phyloP scores from a whole-genome alignment of 2,888 invertebrate genomes.

The Anthrax anthrax region DNA sequence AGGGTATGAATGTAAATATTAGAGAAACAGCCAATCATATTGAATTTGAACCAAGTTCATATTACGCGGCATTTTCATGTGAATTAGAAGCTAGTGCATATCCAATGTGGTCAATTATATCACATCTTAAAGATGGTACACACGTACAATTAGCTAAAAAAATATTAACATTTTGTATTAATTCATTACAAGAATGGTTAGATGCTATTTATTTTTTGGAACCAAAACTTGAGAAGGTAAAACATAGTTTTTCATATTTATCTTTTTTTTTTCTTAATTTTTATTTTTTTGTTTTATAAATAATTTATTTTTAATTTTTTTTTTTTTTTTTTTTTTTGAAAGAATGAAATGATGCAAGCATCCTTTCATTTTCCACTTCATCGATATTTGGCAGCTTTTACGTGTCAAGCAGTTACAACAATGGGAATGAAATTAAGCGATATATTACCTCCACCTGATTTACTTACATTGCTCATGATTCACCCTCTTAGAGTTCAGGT shows the following conservation, averaged over 20 bases:
- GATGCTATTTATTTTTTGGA: constrained; percentile 63
- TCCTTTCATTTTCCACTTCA: constrained; percentile 96
- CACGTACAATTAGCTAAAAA: constrained; percentile 62
- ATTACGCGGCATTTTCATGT: constrained; percentile 95
- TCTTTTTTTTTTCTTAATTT: too few relatives aligned
- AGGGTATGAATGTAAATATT: constrained; percentile 96
- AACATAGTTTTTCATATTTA: neutral
- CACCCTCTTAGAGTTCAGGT: constrained; percentile 90
- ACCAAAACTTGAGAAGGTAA: constrained; percentile 46
- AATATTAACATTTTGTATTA: constrained; percentile 61
- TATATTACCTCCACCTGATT: constrained; percentile 63
- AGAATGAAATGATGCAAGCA: constrained; percentile 71
- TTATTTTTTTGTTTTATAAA: neutral
- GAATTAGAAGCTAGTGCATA: constrained; percentile 94
- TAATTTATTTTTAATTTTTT: neutral
- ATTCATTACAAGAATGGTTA: constrained; percentile 76
- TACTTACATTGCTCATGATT: constrained; percentile 69
- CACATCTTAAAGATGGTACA: constrained; percentile 62
- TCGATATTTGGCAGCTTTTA: constrained; percentile 78
- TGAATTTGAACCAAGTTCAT: constrained; percentile 93
- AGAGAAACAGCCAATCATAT: constrained; percentile 82
- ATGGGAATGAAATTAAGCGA: constrained; percentile 64
- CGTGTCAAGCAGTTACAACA: constrained; percentile 69
- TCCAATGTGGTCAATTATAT: constrained; percentile 94
- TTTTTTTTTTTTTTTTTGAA: constrained; percentile 19